Conservation (phyloP, 2,113 vertebrate genomes). For the Chaetorhynchus papuensis region DNA sequence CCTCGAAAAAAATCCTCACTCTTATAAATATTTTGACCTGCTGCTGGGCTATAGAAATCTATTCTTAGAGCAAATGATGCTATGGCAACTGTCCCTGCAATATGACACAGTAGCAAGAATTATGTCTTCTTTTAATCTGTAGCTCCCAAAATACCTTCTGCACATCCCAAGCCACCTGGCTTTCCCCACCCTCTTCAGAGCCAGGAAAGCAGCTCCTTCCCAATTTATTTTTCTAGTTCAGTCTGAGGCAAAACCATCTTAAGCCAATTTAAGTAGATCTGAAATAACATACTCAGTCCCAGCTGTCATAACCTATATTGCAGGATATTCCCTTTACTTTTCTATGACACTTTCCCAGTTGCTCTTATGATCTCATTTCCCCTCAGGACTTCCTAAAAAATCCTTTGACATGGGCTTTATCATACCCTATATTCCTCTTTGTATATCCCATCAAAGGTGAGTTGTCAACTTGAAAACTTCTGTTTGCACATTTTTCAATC, state of each 20-base stretch:
- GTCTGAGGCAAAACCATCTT: background rate
- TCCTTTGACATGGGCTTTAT: background rate
- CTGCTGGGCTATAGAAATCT: slow-evolving; percentile 8
- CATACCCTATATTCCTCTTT: background rate
- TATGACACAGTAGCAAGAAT: slow-evolving; percentile 31
- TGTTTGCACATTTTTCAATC: background rate
- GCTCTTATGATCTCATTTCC: background rate
- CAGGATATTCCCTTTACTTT: background rate
- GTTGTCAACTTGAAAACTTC: background rate
- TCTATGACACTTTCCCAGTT: background rate
- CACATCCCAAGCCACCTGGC: slow-evolving; percentile 42
- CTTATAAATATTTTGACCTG: slow-evolving; percentile 41
- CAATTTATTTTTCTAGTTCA: slow-evolving; percentile 47
- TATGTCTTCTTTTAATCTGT: slow-evolving; percentile 17
- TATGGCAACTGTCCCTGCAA: slow-evolving; percentile 53
- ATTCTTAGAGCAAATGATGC: slow-evolving; percentile 34
- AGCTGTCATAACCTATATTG: slow-evolving; percentile 30
- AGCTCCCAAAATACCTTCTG: slow-evolving; percentile 31
- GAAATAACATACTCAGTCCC: background rate
- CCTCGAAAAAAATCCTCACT: background rate
- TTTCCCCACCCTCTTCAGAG: slow-evolving; percentile 5
- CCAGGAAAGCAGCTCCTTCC: background rate
- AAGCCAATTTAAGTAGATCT: background rate
- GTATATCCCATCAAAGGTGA: background rate
- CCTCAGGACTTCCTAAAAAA: background rate